Evolutionary conservation across 2,888 invertebrate species (phyloP).

Genomic region (Drosophila paramelanica): DNA sequence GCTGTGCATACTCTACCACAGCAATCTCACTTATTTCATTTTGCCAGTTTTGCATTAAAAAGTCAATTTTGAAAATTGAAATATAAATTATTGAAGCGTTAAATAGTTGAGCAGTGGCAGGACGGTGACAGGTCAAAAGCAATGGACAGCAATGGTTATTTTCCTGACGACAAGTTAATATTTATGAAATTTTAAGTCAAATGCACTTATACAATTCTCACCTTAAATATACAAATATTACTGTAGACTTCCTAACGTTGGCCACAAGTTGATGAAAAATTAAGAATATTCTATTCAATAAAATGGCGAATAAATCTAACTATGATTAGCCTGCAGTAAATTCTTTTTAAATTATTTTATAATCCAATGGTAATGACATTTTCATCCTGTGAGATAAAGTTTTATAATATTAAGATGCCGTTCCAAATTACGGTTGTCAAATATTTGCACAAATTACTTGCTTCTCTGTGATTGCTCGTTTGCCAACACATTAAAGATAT

Average conservation of each 20-base stretch:
- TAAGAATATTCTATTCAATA: too few species aligned
- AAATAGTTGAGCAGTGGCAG: conserved; percentile 26
- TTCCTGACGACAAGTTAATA: conserved; percentile 49
- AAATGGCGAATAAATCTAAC: too few species aligned
- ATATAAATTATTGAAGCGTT: conserved; percentile 67
- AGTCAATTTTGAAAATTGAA: conserved; percentile 64
- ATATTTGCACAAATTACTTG: conserved; percentile 22
- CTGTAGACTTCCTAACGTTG: background rate
- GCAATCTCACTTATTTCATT: background rate
- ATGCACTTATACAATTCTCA: conserved; percentile 30
- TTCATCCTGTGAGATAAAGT: too few species aligned
- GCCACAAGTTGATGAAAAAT: background rate
- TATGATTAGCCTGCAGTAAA: too few species aligned
- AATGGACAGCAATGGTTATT: conserved; percentile 4
- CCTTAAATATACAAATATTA: background rate
- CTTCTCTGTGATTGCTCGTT: conserved; percentile 8
- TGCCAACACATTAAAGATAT: conserved; percentile 1
- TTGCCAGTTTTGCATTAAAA: conserved; percentile 43
- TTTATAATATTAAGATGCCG: background rate
- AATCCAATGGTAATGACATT: too few species aligned
- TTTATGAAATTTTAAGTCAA: conserved; percentile 39
- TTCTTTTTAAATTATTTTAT: too few species aligned
- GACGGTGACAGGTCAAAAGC: conserved; percentile 1
- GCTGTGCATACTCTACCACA: background rate
- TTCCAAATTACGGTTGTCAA: conserved; percentile 20